Percentiles rank a stretch among this genome's conserved stretches.
phyloP scores from a whole-genome alignment of 1,140 invertebrate species.

The Homarus americanus region DNA sequence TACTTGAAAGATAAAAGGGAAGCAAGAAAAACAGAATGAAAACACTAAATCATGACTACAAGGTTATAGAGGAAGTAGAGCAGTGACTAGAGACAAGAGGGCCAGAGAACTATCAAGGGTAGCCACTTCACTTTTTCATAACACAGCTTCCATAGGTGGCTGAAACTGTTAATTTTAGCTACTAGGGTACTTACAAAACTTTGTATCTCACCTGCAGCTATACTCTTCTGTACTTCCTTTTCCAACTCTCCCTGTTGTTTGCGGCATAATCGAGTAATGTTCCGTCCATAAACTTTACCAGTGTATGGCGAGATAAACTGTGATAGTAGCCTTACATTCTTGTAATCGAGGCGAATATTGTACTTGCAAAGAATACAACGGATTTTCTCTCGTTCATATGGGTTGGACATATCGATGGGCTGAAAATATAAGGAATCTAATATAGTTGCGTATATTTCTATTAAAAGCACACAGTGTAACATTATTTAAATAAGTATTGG shows the following conservation, averaged over 20 bases:
- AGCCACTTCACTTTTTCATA: too few relatives aligned
- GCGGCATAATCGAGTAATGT: constrained; percentile 93
- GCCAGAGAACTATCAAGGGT: too few relatives aligned
- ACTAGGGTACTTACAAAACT: too few relatives aligned
- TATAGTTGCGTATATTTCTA: background rate
- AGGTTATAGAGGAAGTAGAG: too few relatives aligned
- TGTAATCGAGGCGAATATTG: constrained; percentile 91
- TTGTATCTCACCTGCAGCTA: constrained; percentile 81
- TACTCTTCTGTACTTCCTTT: constrained; percentile 85
- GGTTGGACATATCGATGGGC: constrained; percentile 88
- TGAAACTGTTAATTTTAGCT: too few relatives aligned
- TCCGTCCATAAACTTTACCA: constrained; percentile 91
- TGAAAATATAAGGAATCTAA: constrained; percentile 75
- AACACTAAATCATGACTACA: too few relatives aligned
- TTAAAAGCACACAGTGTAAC: too few relatives aligned
- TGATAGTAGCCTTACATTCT: constrained; percentile 93
- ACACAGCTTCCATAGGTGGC: too few relatives aligned
- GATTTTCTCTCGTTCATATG: constrained; percentile 86
- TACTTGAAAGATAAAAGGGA: too few relatives aligned
- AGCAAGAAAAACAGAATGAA: too few relatives aligned
- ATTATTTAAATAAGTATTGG: too few relatives aligned
- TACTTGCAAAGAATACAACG: constrained; percentile 93
- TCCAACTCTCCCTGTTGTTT: constrained; percentile 86
- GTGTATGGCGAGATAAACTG: constrained; percentile 97
- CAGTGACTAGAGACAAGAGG: too few relatives aligned